Conservation (phyloP, 2,113 vertebrate genomes). For the Halichoeres trimaculatus region DNA sequence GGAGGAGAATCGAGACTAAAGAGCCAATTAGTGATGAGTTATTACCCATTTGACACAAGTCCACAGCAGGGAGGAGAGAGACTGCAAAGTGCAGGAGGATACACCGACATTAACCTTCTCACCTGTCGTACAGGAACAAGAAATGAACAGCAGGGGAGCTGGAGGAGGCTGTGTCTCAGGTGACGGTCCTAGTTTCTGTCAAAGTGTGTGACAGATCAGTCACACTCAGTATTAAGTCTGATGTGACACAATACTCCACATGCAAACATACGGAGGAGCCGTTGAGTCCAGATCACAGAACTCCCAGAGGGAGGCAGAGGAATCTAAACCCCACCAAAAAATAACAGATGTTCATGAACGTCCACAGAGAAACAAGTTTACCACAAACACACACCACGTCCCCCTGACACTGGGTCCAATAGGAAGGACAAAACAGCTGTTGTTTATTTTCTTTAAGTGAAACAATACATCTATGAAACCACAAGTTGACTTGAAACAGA, state of each 20-base stretch:
- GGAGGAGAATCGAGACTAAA: slow-evolving; percentile 26
- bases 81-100: slow-evolving; percentile 15
- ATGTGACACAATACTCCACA: not conserved
- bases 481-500: no score
- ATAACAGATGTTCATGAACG: not conserved
- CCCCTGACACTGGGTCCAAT: not conserved
- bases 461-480: no score
- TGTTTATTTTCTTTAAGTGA: not conserved
- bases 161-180: slow-evolving; percentile 1
- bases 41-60: slow-evolving; percentile 56
- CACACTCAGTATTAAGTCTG: no score
- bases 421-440: not conserved
- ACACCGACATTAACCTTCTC: slow-evolving; percentile 30
- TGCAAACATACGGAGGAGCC: not conserved
- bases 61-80: slow-evolving; percentile 12
- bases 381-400: not conserved
- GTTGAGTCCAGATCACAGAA: not conserved
- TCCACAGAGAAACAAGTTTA: slow-evolving; percentile 10
- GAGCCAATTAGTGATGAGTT: slow-evolving; percentile 56
- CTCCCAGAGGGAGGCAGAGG: not conserved
- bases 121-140: not conserved
- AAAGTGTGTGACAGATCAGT: slow-evolving; percentile 22
- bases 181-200: not conserved
- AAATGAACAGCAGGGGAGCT: slow-evolving; percentile 2
- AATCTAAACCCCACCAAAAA: not conserved